phyloP scores from a whole-genome alignment of 2,797 vertebrate species.

The Hoplostethus mediterraneus region DNA sequence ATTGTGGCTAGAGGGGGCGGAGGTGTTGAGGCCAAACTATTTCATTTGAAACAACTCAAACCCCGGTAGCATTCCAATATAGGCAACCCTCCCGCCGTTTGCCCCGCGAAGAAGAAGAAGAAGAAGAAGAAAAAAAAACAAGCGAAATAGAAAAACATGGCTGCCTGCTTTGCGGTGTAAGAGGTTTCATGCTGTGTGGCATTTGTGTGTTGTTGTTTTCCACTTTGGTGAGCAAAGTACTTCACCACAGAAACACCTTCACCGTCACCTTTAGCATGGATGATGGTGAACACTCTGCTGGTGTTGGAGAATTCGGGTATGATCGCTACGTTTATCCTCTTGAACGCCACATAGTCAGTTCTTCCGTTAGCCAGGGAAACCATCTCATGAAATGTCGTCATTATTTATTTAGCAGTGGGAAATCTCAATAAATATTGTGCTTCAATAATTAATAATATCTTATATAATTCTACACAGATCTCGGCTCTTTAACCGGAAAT shows the following conservation, averaged over 20 bases:
- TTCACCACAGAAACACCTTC: slow-evolving; percentile 42
- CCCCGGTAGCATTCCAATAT: slow-evolving; percentile 68
- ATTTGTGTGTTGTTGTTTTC: slow-evolving; percentile 71
- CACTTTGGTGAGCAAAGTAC: slow-evolving; percentile 49
- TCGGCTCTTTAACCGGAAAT: neutral
- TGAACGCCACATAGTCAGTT: neutral
- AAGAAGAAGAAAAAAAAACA: slow-evolving; percentile 10
- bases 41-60: slow-evolving; percentile 76
- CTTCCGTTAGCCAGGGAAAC: neutral
- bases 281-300: neutral
- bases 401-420: neutral
- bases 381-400: neutral
- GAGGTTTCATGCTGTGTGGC: slow-evolving; percentile 71
- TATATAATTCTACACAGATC: neutral
- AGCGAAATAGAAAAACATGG: slow-evolving; percentile 60
- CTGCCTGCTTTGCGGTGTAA: slow-evolving; percentile 51
- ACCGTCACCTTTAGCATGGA: slow-evolving; percentile 22
- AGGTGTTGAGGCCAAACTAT: slow-evolving; percentile 79
- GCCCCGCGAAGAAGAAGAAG: slow-evolving; percentile 16
- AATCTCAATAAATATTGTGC: neutral
- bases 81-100: slow-evolving; percentile 61
- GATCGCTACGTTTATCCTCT: neutral
- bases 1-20: slow-evolving; percentile 69
- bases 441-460: neutral
- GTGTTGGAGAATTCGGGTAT: neutral